Base-by-base conservation (phyloP, 2,797 vertebrate species). In the Xenopus petersii region DNA sequence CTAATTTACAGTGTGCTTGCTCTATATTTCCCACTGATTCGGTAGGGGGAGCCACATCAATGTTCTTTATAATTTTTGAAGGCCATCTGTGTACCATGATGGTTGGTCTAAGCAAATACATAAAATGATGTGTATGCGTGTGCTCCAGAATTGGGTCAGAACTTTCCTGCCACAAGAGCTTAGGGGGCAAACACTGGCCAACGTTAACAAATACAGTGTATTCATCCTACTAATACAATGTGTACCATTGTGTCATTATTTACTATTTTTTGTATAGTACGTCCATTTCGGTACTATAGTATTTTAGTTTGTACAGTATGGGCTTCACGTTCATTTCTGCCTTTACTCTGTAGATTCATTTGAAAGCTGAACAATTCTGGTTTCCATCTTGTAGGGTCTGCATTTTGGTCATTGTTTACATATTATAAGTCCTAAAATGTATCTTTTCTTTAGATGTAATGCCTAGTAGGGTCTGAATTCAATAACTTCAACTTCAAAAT, bases 241-340 rank as follows among this genome's bases (percentile, higher is more conserved):
- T 81, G 82, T 75, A 76, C 61, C 70, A 81, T 81, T 71, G 61
- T 75, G 70, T 82, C 78, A 82, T 79, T 79, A 46, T 68, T 83
- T 72, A 67, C 73, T 76, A 56, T 51, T 77, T 86, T 74, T 87
- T 82, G 69, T 81, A 61, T 85, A 79, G 70, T 42, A 42, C 36
- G 36, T 42, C 8, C 36, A 42, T 42, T 42, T 6, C 36, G 36
- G 36, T 42, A 42, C 36, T 42, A 42, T 42, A 30, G 4, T 30
- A 30, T 30, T 30, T 30, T 30, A 2, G 26, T 30, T 30, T 30
- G 2, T 73, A 64, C 64, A 11, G 0, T 6, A 21, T 11, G 15
- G 42, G 58, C 12, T 48, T 69, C 68, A 48, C 5, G 21, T 64
- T 67, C n/a, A 74, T n/a, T 26, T 65, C 58, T 26, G 33, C n/a